Conservation (phyloP, 2,113 vertebrate genomes). For the Silurus asotus region DNA sequence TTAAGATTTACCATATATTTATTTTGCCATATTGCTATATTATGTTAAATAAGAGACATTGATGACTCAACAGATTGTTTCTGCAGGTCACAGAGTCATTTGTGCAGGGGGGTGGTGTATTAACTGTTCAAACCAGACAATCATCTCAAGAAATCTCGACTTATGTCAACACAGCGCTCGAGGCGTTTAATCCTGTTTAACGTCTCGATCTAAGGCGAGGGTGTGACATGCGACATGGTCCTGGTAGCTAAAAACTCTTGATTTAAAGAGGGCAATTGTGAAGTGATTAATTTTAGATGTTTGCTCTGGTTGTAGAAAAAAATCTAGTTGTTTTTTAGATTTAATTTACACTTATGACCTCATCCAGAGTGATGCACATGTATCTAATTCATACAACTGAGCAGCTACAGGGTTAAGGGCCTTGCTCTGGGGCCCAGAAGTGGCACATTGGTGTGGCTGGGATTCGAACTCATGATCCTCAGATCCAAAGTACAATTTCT, state of each 20-base stretch:
- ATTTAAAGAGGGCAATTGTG: background rate
- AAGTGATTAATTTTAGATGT: background rate
- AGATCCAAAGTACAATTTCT: too few species aligned
- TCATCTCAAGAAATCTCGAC: background rate
- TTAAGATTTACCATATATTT: background rate
- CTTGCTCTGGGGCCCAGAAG: too few species aligned
- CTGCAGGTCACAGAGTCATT: background rate
- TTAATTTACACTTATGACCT: background rate
- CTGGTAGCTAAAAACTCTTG: background rate
- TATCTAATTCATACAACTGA: too few species aligned
- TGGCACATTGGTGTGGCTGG: too few species aligned
- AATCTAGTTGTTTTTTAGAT: background rate
- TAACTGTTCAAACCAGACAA: background rate
- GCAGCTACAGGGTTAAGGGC: too few species aligned
- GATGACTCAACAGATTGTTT: background rate
- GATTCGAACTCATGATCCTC: too few species aligned
- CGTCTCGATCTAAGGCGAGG: background rate
- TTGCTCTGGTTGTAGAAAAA: background rate
- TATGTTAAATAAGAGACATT: background rate
- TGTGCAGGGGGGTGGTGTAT: background rate
- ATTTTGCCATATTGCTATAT: background rate
- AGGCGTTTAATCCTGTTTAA: background rate
- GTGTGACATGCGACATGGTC: background rate
- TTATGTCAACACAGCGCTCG: background rate
- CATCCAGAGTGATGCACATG: too few species aligned